Evolutionary conservation across 2,888 invertebrate species (phyloP).

Genomic region (Ormia ochracea): DNA sequence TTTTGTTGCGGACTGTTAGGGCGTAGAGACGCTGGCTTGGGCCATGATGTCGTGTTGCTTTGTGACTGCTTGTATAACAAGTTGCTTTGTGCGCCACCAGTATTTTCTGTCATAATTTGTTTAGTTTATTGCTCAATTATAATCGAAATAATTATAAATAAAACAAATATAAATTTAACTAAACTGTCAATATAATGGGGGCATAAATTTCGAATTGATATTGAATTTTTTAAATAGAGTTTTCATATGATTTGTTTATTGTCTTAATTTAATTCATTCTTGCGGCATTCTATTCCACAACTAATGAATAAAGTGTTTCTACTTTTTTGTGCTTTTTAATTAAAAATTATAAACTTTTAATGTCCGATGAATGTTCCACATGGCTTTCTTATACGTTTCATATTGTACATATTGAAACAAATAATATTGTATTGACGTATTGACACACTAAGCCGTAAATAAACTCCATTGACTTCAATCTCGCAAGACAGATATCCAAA

Average conservation of each 20-base stretch:
- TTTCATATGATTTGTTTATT: constrained; percentile 4
- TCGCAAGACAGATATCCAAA: too few species aligned
- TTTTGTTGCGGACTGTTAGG: background rate
- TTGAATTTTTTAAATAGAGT: constrained; percentile 11
- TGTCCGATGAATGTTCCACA: too few species aligned
- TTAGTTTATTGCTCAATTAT: constrained; percentile 48
- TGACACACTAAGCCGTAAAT: too few species aligned
- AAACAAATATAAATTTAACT: constrained; percentile 32
- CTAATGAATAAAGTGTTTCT: background rate
- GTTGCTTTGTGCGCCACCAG: background rate
- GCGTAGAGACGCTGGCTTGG: constrained; percentile 10
- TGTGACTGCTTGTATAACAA: background rate
- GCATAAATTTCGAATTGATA: constrained; percentile 32
- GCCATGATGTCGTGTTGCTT: constrained; percentile 24
- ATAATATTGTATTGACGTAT: too few species aligned
- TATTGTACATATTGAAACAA: too few species aligned
- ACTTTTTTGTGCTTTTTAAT: background rate
- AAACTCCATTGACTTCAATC: too few species aligned
- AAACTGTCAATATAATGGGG: constrained; percentile 48
- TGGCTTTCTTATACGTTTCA: too few species aligned
- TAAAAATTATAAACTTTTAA: too few species aligned
- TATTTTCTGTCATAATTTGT: constrained; percentile 43
- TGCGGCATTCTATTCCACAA: background rate
- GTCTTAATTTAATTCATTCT: background rate
- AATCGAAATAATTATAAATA: constrained; percentile 45